A percentile compares a stretch with the other conserved stretches of the same genome.
phyloP scores from a whole-genome alignment of 2,888 invertebrate genomes.

The Parochlus steinenii region DNA sequence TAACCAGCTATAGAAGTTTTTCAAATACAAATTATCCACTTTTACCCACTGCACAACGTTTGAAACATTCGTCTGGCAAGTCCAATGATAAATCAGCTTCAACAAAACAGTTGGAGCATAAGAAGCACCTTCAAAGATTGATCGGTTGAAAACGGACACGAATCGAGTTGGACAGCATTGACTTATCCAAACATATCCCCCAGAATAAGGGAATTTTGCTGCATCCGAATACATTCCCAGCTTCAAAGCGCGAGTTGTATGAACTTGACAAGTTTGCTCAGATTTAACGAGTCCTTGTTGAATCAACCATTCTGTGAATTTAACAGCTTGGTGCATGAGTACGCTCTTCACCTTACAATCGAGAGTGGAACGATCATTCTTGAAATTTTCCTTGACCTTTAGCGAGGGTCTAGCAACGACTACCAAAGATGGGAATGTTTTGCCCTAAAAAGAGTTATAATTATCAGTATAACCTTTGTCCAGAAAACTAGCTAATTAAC shows the following conservation, averaged over 20 bases:
- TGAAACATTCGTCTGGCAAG: constrained; percentile 76
- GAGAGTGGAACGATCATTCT: constrained; percentile 41
- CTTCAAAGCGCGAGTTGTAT: constrained; percentile 52
- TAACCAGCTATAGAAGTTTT: constrained; percentile 49
- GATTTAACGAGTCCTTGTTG: constrained; percentile 68
- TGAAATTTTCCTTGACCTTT: constrained; percentile 44
- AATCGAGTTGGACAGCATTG: constrained; percentile 73
- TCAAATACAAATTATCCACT: constrained; percentile 52
- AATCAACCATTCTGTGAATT: constrained; percentile 80
- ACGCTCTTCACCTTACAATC: constrained; percentile 72
- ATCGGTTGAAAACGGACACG: constrained; percentile 74
- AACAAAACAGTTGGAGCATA: constrained; percentile 69
- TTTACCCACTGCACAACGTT: constrained; percentile 82
- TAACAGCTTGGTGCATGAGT: constrained; percentile 62
- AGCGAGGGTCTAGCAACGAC: constrained; percentile 69
- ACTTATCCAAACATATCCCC: constrained; percentile 83
- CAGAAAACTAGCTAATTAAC: constrained; percentile 26
- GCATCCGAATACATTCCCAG: constrained; percentile 76
- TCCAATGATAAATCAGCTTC: constrained; percentile 80
- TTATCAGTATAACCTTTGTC: constrained; percentile 4
- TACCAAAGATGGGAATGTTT: constrained; percentile 73
- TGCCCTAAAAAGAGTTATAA: constrained; percentile 38
- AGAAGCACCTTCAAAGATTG: constrained; percentile 71
- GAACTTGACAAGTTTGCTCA: constrained; percentile 59
- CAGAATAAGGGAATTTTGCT: constrained; percentile 69